Evolutionary conservation across 2,888 invertebrate species (phyloP), one percentile per base, ranked within the genome.

Genomic region (Xanthorhoe designata): DNA sequence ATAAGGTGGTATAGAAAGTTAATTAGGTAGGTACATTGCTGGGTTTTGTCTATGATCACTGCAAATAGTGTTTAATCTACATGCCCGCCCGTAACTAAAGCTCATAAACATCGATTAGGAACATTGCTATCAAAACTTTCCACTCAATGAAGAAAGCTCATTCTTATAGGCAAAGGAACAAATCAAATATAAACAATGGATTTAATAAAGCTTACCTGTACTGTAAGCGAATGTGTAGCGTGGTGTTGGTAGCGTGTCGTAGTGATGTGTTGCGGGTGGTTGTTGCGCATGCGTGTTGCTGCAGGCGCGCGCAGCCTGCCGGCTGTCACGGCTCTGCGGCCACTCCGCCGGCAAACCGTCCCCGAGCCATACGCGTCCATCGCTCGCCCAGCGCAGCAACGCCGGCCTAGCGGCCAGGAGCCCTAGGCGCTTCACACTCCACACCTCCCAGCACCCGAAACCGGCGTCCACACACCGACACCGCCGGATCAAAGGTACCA

Each of bases 401-500:
- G 90, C 92, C 91, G 91, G 92, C 92, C 82, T 87, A 78, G 91
- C 89, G 91, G 91, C 92, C 89, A 83, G 91, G 87, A 90, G 91
- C 91, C 90, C 83, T 83, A 79, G 89, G 89, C 87, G 89, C 90
- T 84, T 88, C 88, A 81, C 83, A 86, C 82, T 84, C 79, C 80
- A 78, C 83, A 86, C 76, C 84, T 76, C 81, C 84, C 82, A 79
- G 81, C 82, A 83, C 83, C 80, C 82, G 85, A 78, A 82, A 85
- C 91, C 92, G 90, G 90, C 90, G 90, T 91, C 89, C 79, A 87
- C 89, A 86, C 79, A 86, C 86, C 83, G 84, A 84, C 84, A 87
- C 81, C 86, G 82, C 87, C 86, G 89, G 85, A 85, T 85, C 83
- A 89, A 91, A 92, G 92, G 92, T 92, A 91, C 75, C 75, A 81